Base-by-base conservation (phyloP, 2,113 vertebrate species). In the Pimephales promelas region DNA sequence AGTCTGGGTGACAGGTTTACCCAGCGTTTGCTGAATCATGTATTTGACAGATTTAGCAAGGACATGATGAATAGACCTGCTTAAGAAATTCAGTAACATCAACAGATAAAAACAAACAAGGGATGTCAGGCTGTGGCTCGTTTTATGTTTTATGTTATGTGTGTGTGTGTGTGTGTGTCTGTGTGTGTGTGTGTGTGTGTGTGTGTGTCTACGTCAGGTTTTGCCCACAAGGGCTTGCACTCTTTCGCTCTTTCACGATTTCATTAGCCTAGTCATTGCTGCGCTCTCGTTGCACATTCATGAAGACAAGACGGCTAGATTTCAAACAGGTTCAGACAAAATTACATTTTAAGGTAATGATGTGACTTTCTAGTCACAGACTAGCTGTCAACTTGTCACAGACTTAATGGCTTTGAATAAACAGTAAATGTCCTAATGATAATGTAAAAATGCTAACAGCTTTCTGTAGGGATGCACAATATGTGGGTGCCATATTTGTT, bases 1-100 rank as follows among this genome's bases (percentile, higher is more conserved):
- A 49, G 40, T 49, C 24, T 47, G 59, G 26, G 5, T 78, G 56
- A 61, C 56, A 43, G 76, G 59, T 66, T 64, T 70, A 81, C 79
- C 20, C 64, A n/a, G 14, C 13, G 31, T 70, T 66, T 81, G 79
- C 79, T 81, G 45, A 68, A 81, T 54, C 79, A 18, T 81, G 79
- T 70, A 31, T 81, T 68, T 80, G 64, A 70, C 45, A 56, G 47
- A 81, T 70, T 70, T 36, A 70, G 62, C 26, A n/a, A 31, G 7
- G 64, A 70, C 1, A 22, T 81, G 64, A 81, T 81, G 64, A 81
- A 70, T 56, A 56, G 47, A 70, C 62, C 20, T 40, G 47, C 64
- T 66, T 80, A 49, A 49, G 40, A 66, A 66, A 80, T 66, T 47
- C 26, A 49, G 59, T 66, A 66, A 49, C 78, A 66, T 80, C 78